Evolutionary conservation across 2,113 vertebrate genomes (phyloP).

Genomic region (Myotis davidii): DNA sequence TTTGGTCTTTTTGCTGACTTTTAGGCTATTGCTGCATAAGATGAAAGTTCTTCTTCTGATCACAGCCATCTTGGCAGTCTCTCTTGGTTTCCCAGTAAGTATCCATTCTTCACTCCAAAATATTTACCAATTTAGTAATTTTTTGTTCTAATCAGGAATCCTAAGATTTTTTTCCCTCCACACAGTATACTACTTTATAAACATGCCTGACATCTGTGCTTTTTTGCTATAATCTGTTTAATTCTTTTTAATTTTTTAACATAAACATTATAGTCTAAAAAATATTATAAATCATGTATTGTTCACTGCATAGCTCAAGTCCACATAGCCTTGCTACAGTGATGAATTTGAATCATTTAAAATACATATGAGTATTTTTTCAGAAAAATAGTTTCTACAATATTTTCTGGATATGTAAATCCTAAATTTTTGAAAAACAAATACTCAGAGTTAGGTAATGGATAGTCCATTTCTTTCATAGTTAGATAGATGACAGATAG

Average conservation of each 20-base stretch:
- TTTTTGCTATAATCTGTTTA: background rate
- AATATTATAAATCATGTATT: background rate
- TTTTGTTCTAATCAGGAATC: background rate
- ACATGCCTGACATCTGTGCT: background rate
- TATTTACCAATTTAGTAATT: background rate
- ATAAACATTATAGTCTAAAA: background rate
- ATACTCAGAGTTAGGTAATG: background rate
- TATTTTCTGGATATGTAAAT: background rate
- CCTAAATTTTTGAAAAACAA: background rate
- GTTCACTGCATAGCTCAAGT: background rate
- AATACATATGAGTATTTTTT: background rate
- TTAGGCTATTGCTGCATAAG: background rate
- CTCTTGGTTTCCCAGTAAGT: slow-evolving; percentile 30
- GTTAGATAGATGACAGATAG: no score
- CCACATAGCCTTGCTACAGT: background rate
- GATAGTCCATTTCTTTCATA: background rate
- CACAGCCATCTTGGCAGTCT: slow-evolving; percentile 29
- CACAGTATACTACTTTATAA: background rate
- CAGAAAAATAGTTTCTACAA: background rate
- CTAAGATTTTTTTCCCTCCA: background rate
- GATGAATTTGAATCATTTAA: background rate
- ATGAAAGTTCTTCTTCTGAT: slow-evolving; percentile 67
- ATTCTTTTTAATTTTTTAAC: no score
- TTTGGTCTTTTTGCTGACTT: background rate
- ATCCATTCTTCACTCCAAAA: background rate